Evolutionary conservation across 2,888 invertebrate genomes (phyloP), one percentile per base, ranked within the genome.

Genomic region (Amiota communis): DNA sequence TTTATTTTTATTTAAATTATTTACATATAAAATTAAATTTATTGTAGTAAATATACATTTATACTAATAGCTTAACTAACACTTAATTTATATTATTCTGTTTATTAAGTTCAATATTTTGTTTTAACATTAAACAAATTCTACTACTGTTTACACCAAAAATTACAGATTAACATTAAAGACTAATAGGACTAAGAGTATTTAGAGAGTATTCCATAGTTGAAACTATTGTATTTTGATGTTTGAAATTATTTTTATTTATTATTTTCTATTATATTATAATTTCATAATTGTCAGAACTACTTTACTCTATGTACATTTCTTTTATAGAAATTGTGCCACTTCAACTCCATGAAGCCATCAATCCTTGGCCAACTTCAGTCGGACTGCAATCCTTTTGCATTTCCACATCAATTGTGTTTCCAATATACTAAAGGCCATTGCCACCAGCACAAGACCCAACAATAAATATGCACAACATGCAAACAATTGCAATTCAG

Each of bases 391-490:
- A 85, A 94, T 90, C 79, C 93, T 93, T 81, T 93, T 92, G 90
- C 94, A 95, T 86, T 93, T 93, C 81, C 93, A 91, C 75, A 94
- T 92, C 3, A 96, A 92, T 87, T 95, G 95, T 80, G 95, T 95
- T 87, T 96, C 96, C 73, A 96, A 92, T 74, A 96, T 91, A 88
- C 94, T 95, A 85, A 96, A 95, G 72, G 95, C 94, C 95, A 95
- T 96, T 11, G 96, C 95, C 83, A 96, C 94, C 74, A 96, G 91
- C 74, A 95, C 94, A 13, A 96, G 91, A 47, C 96, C 96, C 75
- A 95, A 91, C 76, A 96, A 92, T 77, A 96, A 90, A 88, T 96
- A 96, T 12, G 94, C 92, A 89, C 95, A 95, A 86, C 95, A 95
- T 65, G 95, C 95, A 75, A 95, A 93, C 87, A 95, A 91, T 87